phyloP scores from a whole-genome alignment of 2,113 vertebrate species.

The Synodontis membranacea region DNA sequence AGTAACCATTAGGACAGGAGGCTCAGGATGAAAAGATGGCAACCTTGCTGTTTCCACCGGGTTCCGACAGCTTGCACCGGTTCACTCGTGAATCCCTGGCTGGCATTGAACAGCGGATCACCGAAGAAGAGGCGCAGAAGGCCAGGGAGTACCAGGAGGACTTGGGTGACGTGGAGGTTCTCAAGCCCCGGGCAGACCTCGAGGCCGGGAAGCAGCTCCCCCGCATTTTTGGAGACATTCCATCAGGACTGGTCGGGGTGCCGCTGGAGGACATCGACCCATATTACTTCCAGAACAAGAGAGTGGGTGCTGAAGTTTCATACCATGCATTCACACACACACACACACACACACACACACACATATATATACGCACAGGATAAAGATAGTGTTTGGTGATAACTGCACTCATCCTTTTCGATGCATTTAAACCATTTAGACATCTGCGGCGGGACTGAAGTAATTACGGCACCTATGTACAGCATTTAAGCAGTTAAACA shows the following conservation, averaged over 20 bases:
- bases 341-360: not conserved
- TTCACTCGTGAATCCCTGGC: slow-evolving; percentile 89
- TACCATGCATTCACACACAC: not conserved
- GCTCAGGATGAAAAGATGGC: slow-evolving; percentile 95
- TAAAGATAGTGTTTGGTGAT: not conserved
- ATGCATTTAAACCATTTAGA: not conserved
- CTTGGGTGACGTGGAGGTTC: slow-evolving; percentile 70
- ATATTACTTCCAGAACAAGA: slow-evolving; percentile 79
- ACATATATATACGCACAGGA: not conserved
- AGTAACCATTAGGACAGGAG: slow-evolving; percentile 77
- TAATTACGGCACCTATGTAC: not conserved
- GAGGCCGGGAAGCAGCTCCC: slow-evolving; percentile 88
- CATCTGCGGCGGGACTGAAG: not conserved
- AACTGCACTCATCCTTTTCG: not conserved
- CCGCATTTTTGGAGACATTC: slow-evolving; percentile 82
- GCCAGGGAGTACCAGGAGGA: slow-evolving; percentile 75
- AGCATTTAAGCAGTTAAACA: slow-evolving; percentile 1
- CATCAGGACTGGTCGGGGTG: slow-evolving; percentile 81
- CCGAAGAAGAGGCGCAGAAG: slow-evolving; percentile 75
- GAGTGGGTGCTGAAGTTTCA: slow-evolving; percentile 69
- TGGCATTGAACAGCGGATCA: slow-evolving; percentile 83
- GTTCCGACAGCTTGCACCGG: slow-evolving; percentile 86
- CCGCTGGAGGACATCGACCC: slow-evolving; percentile 87
- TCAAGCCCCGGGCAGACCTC: slow-evolving; percentile 79
- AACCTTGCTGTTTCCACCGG: slow-evolving; percentile 83